Conservation (phyloP, 2,113 vertebrate genomes). For the Zeus faber region DNA sequence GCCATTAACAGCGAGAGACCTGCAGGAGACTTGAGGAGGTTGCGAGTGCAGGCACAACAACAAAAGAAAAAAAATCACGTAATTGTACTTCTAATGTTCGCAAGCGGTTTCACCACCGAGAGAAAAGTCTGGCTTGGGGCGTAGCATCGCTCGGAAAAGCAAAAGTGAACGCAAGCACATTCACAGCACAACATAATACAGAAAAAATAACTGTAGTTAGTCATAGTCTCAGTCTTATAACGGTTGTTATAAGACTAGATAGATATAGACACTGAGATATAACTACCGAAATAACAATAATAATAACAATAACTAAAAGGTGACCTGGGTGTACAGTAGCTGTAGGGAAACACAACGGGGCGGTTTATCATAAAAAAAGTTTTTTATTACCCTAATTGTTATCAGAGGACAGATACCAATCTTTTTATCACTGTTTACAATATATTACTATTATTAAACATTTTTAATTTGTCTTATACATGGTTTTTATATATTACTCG, state of each 20-base stretch:
- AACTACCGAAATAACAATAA: no score
- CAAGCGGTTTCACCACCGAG: slow-evolving; percentile 18
- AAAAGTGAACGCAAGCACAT: no score
- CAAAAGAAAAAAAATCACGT: slow-evolving; percentile 43
- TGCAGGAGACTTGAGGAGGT: slow-evolving; percentile 33
- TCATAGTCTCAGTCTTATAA: no score
- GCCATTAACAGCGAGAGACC: slow-evolving; percentile 32
- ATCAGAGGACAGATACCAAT: slow-evolving; percentile 54
- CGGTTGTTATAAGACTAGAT: no score
- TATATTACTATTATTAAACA: slow-evolving; percentile 70
- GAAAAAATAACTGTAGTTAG: no score
- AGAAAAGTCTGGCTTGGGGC: not conserved
- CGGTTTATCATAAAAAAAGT: slow-evolving; percentile 54
- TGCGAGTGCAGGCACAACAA: slow-evolving; percentile 32
- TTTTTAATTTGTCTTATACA: slow-evolving; percentile 38
- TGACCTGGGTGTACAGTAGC: no score
- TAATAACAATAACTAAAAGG: no score
- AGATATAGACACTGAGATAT: no score
- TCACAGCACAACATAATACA: no score
- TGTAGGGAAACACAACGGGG: not conserved
- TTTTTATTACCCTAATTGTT: slow-evolving; percentile 69
- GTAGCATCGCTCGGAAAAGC: no score
- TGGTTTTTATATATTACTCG: slow-evolving; percentile 33
- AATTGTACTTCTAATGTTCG: slow-evolving; percentile 16
- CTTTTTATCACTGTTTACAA: slow-evolving; percentile 59